These are phyloP conservation scores for Drosophila tristis DNA, from an alignment of 1,140 invertebrate genomes.

Conservation along the genomic window DNA sequence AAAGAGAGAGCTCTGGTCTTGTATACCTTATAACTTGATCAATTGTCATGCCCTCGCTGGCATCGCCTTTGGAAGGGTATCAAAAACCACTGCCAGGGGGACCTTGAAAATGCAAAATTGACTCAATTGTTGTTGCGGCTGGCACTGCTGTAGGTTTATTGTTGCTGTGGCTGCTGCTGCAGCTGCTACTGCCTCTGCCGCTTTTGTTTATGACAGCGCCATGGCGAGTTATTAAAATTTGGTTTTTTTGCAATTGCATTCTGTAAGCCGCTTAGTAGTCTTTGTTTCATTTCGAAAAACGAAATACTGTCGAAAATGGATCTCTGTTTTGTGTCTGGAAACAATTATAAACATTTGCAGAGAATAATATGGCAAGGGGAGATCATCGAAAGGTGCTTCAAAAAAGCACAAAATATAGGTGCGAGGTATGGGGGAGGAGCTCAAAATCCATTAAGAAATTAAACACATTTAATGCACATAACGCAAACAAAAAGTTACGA, in stretches of 20 bases:
- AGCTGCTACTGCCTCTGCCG: constrained; percentile 19
- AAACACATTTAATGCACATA: too few species aligned
- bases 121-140: constrained; percentile 58
- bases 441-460: not conserved
- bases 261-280: constrained; percentile 43
- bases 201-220: constrained; percentile 60
- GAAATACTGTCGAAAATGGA: constrained; percentile 26
- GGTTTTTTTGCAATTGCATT: constrained; percentile 62
- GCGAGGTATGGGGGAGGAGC: too few species aligned
- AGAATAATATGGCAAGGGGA: constrained; percentile 9
- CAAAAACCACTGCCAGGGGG: constrained; percentile 21
- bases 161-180: constrained; percentile 23
- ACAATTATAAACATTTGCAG: constrained; percentile 51
- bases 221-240: constrained; percentile 68
- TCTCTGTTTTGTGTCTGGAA: constrained; percentile 60
- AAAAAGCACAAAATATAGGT: too few species aligned
- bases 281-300: constrained; percentile 35
- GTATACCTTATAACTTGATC: too few species aligned
- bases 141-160: constrained; percentile 28
- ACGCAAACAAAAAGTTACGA: too few species aligned
- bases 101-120: constrained; percentile 75
- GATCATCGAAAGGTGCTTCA: not conserved
- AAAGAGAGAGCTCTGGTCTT: too few species aligned
- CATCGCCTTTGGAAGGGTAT: too few species aligned
- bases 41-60: too few species aligned